phyloP scores from a whole-genome alignment of 2,888 invertebrate genomes.

The Netelia inedita region DNA sequence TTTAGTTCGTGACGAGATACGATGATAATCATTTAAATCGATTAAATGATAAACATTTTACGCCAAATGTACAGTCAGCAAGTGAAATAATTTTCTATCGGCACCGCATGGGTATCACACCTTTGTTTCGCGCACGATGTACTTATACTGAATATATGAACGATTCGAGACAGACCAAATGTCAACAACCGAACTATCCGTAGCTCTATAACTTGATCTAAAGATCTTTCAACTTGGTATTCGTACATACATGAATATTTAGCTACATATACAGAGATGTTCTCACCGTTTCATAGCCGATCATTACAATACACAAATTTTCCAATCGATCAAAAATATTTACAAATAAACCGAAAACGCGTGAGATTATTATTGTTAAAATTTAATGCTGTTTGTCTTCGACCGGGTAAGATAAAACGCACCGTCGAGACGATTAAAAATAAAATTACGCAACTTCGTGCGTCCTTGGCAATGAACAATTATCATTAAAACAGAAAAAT shows the following conservation, averaged over 20 bases:
- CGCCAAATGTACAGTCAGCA: neutral
- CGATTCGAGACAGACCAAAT: neutral
- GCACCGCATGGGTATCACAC: conserved; percentile 2
- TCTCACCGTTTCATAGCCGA: neutral
- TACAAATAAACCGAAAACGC: no score
- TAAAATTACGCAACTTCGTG: neutral
- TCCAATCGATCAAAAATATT: no score
- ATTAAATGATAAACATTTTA: conserved; percentile 17
- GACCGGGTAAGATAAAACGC: no score
- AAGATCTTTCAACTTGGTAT: neutral
- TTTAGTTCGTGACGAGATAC: conserved; percentile 13
- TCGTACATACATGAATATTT: neutral
- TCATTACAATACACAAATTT: no score
- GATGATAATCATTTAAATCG: conserved; percentile 25
- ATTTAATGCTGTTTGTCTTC: no score
- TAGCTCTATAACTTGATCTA: neutral
- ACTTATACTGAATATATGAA: neutral
- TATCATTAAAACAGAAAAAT: neutral
- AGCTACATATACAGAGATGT: neutral
- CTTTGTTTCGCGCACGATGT: conserved; percentile 3
- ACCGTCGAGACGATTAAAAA: neutral
- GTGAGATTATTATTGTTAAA: no score
- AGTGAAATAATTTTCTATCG: neutral
- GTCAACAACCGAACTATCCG: conserved; percentile 34
- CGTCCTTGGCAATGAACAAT: conserved; percentile 45